Conservation (phyloP, 2,113 vertebrate species). For the Microcebus jonahi region DNA sequence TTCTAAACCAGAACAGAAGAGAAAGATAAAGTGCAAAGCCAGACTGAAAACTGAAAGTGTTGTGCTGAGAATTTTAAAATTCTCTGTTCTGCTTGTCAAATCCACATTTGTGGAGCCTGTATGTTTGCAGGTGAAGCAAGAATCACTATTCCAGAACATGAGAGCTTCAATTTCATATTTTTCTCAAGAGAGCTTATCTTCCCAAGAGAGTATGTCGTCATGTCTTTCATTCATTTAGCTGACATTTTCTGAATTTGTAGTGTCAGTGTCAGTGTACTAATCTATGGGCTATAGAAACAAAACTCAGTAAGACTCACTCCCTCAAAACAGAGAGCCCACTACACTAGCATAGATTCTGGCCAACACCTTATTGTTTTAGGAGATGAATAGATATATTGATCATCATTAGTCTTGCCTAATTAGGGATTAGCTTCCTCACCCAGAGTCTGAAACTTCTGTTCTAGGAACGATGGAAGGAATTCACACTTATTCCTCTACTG, state of each 20-base stretch:
- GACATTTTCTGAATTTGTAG: slow-evolving; percentile 5
- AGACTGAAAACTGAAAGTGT: slow-evolving; percentile 47
- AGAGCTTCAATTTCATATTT: slow-evolving; percentile 50
- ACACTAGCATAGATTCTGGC: not conserved
- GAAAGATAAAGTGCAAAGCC: slow-evolving; percentile 48
- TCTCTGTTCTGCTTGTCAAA: slow-evolving; percentile 23
- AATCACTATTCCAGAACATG: slow-evolving; percentile 44
- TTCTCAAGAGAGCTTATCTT: not conserved
- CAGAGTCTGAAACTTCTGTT: slow-evolving; percentile 12
- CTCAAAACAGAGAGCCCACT: slow-evolving; percentile 6
- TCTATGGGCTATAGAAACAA: not conserved
- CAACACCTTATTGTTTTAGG: not conserved
- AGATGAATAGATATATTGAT: slow-evolving; percentile 1
- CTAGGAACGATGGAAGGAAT: not conserved
- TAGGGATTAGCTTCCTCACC: not conserved
- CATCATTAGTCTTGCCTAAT: not conserved
- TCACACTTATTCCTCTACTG: not conserved
- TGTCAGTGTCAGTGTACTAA: not conserved
- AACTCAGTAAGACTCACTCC: not conserved
- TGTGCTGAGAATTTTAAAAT: slow-evolving; percentile 33
- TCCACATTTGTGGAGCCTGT: slow-evolving; percentile 54
- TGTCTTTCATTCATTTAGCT: slow-evolving; percentile 63
- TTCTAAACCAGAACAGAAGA: slow-evolving; percentile 13
- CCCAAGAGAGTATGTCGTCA: not conserved
- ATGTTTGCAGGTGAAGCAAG: slow-evolving; percentile 48